These are phyloP conservation scores for Siderastrea radians DNA, from an alignment of 92 coral and sea anemone genomes.

Conservation along the genomic window DNA sequence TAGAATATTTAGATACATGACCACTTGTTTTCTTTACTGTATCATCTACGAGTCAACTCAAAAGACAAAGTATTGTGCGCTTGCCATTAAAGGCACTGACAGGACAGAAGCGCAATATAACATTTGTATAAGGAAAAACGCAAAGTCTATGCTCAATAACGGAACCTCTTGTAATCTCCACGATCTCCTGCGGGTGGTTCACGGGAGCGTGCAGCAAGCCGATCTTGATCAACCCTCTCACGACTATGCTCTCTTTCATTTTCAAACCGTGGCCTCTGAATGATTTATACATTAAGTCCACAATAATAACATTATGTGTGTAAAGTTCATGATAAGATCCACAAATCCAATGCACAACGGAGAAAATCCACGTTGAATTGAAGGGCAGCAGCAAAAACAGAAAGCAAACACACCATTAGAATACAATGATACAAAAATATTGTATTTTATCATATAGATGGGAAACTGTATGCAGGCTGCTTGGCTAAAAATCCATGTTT, in stretches of 20 bases:
- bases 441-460: not conserved
- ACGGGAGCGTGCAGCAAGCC: conserved; percentile 92
- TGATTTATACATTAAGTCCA: conserved; percentile 13
- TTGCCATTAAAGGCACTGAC: not conserved
- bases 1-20: not conserved
- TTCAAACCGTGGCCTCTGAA: conserved; percentile 91
- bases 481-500: not conserved
- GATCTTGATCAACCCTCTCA: conserved; percentile 94
- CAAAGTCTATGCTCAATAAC: conserved; percentile 60
- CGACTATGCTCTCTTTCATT: conserved; percentile 86
- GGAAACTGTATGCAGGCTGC: not conserved
- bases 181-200: conserved; percentile 84
- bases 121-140: not conserved
- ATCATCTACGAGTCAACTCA: not conserved
- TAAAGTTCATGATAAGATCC: conserved; percentile 71
- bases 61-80: not conserved
- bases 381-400: conserved; percentile 62
- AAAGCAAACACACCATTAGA: conserved; percentile 77
- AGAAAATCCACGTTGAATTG: conserved; percentile 60
- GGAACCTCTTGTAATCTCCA: conserved; percentile 89
- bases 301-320: conserved; percentile 20
- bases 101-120: not conserved
- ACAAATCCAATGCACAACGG: conserved; percentile 53
- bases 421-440: not conserved
- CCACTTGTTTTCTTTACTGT: not conserved